A percentile compares a stretch with the other conserved stretches of the same genome.
Evolutionary conservation across 2,888 invertebrate species (phyloP).

Genomic region (Allacma fusca): DNA sequence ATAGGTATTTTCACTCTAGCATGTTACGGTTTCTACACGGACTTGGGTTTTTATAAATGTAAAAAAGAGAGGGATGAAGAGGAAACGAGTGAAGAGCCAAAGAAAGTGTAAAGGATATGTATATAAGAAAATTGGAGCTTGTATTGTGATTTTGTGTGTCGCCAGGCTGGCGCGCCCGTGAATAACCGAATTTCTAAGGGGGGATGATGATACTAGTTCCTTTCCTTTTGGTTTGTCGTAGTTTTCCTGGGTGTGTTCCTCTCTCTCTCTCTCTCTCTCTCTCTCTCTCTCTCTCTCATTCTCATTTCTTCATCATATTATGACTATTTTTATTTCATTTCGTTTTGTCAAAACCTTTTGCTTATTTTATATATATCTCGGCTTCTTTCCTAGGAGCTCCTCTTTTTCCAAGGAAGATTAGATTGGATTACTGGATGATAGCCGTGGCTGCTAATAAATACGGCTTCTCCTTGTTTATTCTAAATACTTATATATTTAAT

Average conservation of each 20-base stretch:
- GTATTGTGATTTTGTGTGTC: conserved; percentile 59
- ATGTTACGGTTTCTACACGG: background rate
- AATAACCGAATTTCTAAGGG: conserved; percentile 40
- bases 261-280: conserved; percentile 16
- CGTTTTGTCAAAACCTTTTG: conserved; percentile 47
- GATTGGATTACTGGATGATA: conserved; percentile 8
- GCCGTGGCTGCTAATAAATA: background rate
- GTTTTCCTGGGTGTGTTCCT: conserved; percentile 41
- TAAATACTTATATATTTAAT: background rate
- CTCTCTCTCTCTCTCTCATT: conserved; percentile 42
- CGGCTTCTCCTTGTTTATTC: background rate
- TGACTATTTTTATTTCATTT: conserved; percentile 52
- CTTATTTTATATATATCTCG: conserved; percentile 20
- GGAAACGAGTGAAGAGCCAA: conserved; percentile 38
- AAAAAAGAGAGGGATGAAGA: conserved; percentile 26
- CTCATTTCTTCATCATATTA: conserved; percentile 49
- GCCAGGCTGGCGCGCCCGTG: conserved; percentile 55
- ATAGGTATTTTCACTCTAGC: background rate
- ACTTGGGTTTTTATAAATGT: background rate
- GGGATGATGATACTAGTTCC: conserved; percentile 50
- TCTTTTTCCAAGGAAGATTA: conserved; percentile 1
- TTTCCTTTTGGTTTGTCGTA: conserved; percentile 33
- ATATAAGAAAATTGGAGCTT: conserved; percentile 51
- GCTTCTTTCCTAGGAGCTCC: background rate
- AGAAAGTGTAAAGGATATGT: conserved; percentile 43